Percentiles rank a stretch among this genome's conserved stretches.
Evolutionary conservation across 2,113 vertebrate genomes (phyloP).

Genomic region (Datnioides undecimradiatus): DNA sequence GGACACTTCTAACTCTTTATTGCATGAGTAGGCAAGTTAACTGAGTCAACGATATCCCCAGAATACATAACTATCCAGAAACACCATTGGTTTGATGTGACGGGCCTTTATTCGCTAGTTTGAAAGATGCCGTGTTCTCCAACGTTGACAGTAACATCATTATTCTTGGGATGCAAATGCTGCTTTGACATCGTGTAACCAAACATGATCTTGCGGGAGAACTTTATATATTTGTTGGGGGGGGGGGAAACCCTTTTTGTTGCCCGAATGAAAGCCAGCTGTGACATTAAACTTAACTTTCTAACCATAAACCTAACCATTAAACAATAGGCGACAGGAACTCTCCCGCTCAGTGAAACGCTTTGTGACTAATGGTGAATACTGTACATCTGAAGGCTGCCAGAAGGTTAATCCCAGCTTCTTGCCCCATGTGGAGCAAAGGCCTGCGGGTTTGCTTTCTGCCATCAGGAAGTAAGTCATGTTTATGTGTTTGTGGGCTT

Average conservation of each 20-base stretch:
- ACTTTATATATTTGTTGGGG: too few species aligned
- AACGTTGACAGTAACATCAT: background rate
- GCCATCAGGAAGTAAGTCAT: constrained; percentile 10
- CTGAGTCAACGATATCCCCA: background rate
- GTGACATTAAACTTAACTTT: background rate
- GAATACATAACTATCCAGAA: background rate
- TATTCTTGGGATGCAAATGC: background rate
- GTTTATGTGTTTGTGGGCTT: constrained; percentile 39
- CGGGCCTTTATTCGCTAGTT: too few species aligned
- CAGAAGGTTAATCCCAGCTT: background rate
- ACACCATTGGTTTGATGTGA: background rate
- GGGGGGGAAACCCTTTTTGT: too few species aligned
- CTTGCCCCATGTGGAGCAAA: background rate
- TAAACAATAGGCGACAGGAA: background rate
- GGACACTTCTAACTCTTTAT: background rate
- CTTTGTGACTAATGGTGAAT: background rate
- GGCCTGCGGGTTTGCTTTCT: background rate
- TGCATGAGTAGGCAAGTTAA: too few species aligned
- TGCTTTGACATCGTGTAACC: background rate
- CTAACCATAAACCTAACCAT: background rate
- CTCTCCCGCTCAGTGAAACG: background rate
- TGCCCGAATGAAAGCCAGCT: background rate
- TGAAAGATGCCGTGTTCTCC: background rate
- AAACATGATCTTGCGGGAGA: background rate
- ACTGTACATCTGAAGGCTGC: background rate